phyloP scores from a whole-genome alignment of 2,888 invertebrate species.

The Tenthredo distinguenda region DNA sequence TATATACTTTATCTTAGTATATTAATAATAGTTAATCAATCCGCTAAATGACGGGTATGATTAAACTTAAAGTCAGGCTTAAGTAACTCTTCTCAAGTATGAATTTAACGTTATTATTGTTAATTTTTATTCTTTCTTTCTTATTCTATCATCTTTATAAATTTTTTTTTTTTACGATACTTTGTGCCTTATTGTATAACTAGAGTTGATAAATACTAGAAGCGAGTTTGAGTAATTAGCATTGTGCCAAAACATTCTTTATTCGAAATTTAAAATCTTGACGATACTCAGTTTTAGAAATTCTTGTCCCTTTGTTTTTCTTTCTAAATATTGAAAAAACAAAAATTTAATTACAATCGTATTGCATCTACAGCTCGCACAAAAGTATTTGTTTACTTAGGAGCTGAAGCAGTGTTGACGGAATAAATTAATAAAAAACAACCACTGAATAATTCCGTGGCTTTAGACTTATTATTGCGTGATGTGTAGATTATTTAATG shows the following conservation, averaged over 20 bases:
- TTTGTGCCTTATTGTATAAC: slow-evolving; percentile 28
- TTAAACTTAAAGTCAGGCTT: not conserved
- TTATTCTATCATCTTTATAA: not conserved
- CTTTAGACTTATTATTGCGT: slow-evolving; percentile 7
- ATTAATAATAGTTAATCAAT: not conserved
- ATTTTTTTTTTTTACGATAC: not conserved
- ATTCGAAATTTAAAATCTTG: not conserved
- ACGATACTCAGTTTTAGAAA: not conserved
- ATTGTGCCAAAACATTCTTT: not conserved
- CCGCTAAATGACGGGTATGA: not conserved
- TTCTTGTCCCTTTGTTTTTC: not conserved
- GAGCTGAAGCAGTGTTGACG: not conserved
- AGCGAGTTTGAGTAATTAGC: not conserved
- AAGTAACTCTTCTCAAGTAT: not conserved
- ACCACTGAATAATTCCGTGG: not conserved
- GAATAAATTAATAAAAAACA: not conserved
- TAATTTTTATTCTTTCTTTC: not conserved
- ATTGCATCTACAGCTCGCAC: not conserved
- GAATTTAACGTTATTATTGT: not conserved
- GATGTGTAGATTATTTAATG: slow-evolving; percentile 10
- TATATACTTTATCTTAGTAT: not conserved
- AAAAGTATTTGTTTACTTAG: not conserved
- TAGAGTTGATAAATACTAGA: not conserved
- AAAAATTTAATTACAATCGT: not conserved
- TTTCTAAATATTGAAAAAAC: too few species aligned